Conservation (phyloP, 1,140 invertebrate species). For the Antheraea mylitta region DNA sequence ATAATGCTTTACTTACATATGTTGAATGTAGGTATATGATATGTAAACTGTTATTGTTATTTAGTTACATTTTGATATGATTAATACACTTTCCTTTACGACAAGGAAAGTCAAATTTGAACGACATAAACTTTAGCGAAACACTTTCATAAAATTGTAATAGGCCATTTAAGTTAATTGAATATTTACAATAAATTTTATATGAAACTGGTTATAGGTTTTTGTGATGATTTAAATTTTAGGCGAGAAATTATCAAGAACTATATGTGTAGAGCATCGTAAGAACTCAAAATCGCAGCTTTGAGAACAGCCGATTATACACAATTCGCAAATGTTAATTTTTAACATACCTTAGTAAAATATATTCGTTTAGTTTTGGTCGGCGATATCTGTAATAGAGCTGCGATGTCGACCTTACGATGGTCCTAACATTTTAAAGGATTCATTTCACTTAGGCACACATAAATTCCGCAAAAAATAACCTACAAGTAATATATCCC, state of each 20-base stretch:
- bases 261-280: conserved; percentile 41
- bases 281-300: conserved; percentile 9
- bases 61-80: conserved; percentile 33
- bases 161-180: conserved; percentile 68
- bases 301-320: neutral
- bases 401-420: conserved; percentile 26
- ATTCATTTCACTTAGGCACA: conserved; percentile 56
- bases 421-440: conserved; percentile 11
- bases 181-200: conserved; percentile 72
- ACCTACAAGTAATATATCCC: conserved; percentile 56
- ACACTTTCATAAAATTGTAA: conserved; percentile 57
- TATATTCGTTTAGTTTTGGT: neutral
- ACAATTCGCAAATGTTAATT: neutral
- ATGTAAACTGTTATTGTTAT: conserved; percentile 37
- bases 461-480: conserved; percentile 62
- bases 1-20: conserved; percentile 17
- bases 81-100: conserved; percentile 29
- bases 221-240: conserved; percentile 63
- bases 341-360: neutral
- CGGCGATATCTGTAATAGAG: conserved; percentile 14
- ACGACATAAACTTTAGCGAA: conserved; percentile 61
- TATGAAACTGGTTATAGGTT: conserved; percentile 57
- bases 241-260: conserved; percentile 66
- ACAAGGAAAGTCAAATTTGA: conserved; percentile 58
- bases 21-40: conserved; percentile 26